A percentile compares a stretch with the other conserved stretches of the same genome.
Conservation (phyloP, 2,113 vertebrate genomes). For the Mugil cephalus region DNA sequence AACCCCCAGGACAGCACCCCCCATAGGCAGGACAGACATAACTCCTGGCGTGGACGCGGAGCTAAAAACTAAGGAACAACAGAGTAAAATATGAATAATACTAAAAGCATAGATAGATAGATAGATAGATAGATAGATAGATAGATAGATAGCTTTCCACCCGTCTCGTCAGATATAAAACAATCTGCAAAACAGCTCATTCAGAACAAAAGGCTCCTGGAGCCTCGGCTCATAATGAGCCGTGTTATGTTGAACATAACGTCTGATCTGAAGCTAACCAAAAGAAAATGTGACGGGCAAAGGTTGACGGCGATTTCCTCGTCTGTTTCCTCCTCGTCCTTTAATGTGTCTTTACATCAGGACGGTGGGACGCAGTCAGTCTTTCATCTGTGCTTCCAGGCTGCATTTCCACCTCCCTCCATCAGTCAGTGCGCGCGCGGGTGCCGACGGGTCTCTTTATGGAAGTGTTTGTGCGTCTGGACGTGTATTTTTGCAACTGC, state of each 20-base stretch:
- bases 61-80: too few species aligned
- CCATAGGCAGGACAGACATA: too few species aligned
- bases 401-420: constrained; percentile 44
- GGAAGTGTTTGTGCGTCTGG: constrained; percentile 58
- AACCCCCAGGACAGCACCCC: too few species aligned
- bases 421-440: constrained; percentile 51
- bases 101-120: too few species aligned
- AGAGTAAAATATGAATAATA: too few species aligned
- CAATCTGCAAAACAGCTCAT: neutral
- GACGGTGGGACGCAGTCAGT: constrained; percentile 14
- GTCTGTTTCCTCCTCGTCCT: constrained; percentile 15
- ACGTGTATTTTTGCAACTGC: constrained; percentile 64
- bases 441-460: constrained; percentile 59
- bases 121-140: too few species aligned
- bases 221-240: neutral
- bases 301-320: constrained; percentile 17
- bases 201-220: neutral
- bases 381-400: constrained; percentile 46
- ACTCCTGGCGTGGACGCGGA: too few species aligned
- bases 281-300: neutral
- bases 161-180: too few species aligned
- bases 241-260: neutral
- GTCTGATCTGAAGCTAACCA: constrained; percentile 19
- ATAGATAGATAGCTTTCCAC: too few species aligned
- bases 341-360: constrained; percentile 27